Base-by-base conservation (phyloP, 2,113 vertebrate species). In the Acrocephalus kingi region DNA sequence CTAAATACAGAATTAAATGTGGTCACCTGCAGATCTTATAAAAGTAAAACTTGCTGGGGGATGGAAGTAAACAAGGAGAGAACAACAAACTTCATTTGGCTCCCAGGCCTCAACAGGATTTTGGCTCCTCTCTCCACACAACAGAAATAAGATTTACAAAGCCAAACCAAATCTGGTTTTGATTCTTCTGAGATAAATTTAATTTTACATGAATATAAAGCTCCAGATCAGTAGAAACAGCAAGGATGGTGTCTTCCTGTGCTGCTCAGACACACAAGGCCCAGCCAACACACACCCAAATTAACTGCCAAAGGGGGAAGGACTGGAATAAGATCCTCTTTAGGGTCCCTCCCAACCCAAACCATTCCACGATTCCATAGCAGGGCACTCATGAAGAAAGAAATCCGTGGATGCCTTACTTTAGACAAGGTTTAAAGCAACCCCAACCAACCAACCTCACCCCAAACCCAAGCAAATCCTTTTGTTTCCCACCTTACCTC, bases 401-500 rank as follows among this genome's bases (percentile, higher is more conserved):
- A 52, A 62, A 39, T 8, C 63, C 1, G 5, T 21, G 33, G 3
- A 35, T 17, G 2, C 28, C 10, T 69, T 35, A 14, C 11, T 79
- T 85, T 12, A 22, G 4, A 21, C 3, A 19, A 56, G 43, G 55
- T 28, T 30, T 55, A n/a, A 68, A 59, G 8, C 39, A 66, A 9
- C 27, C 2, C 20, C 13, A 66, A 37, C 18, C 13, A 66, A 37
- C 18, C 7, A 73, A 39, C 7, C 27, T n/a, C 37, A 21, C 2
- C 45, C 22, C 31, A 14, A 43, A 43, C 10, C 8, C 23, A 75
- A 21, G 9, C 27, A 23, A 11, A 4, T 5, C 12, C 20, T 55
- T 49, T 9, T 18, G 31, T 7, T 48, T 76, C 35, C 10, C 79
- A 63, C 21, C 55, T 61, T 22, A 99, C 99, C 98, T 99, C 99